Base-by-base conservation (phyloP, 2,797 vertebrate genomes). In the Paramormyrops hopkinsi region DNA sequence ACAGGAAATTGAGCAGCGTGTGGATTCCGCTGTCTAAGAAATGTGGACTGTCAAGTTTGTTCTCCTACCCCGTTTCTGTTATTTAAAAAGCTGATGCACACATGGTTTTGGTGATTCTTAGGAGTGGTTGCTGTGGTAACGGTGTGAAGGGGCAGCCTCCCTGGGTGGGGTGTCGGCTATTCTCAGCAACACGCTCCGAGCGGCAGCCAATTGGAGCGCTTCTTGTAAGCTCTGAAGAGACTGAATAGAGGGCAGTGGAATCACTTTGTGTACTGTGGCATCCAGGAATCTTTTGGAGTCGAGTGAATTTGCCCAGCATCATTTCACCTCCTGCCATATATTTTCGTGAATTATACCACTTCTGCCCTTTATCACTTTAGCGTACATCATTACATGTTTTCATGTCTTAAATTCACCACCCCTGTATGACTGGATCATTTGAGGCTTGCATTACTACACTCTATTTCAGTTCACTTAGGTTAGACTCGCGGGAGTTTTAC, bases 51-150 rank as follows among this genome's bases (percentile, higher is more conserved):
- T 50, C 50, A 48, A 29, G 29, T 44, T 53, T 62, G 17, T 51
- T 69, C 83, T 9, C 62, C 62, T 62, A 51, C 89, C 8, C 50
- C 3, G 85, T 22, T 29, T 29, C 56, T 62, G 76, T n/a, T 37
- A 62, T 62, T 41, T 41, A 29, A 84, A 54, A 54, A 48, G 79
- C 88, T 85, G 48, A 53, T 85, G 83, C 83, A 90, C 90, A 90
- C 89, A 48, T 90, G 89, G 53, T 87, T 56, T 89, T 90, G 73
- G 89, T 89, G 90, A 90, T 91, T 90, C 88, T 87, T 90, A 88
- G 17, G 86, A 90, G 88, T 84, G 87, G 90, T 92, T 92, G 90
- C 91, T 90, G 90, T 91, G 92, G 92, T 86, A 91, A 92, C 92
- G 88, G 88, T 91, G 89, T 89, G 69, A 89, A 51, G 90, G 88